phyloP scores from a whole-genome alignment of 2,888 invertebrate species.

The Leptopterna dolabrata region DNA sequence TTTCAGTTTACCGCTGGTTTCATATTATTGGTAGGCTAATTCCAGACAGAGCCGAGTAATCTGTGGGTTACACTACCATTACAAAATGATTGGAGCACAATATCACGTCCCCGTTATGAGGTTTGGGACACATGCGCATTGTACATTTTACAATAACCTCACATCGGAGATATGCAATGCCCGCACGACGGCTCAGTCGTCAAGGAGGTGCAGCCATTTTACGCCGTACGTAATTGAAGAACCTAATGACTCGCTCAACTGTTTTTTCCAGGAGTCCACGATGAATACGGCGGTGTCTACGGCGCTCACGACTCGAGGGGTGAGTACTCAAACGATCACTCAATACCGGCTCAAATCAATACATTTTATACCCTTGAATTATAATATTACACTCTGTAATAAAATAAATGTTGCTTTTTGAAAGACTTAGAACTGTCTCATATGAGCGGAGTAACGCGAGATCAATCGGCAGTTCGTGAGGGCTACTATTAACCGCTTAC shows the following conservation, averaged over 20 bases:
- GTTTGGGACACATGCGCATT: no score
- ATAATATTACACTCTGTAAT: not conserved
- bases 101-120: no score
- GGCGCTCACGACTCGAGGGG: constrained; percentile 82
- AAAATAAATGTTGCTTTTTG: constrained; percentile 38
- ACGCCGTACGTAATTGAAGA: not conserved
- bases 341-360: not conserved
- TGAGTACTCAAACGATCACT: constrained; percentile 66
- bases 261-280: constrained; percentile 71
- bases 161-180: not conserved
- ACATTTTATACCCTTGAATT: constrained; percentile 27
- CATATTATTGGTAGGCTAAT: no score
- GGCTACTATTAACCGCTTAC: constrained; percentile 43
- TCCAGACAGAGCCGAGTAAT: no score
- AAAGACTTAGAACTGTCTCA: constrained; percentile 45
- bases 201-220: not conserved
- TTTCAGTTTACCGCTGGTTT: no score
- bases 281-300: constrained; percentile 69
- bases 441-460: constrained; percentile 26
- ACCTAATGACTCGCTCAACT: no score
- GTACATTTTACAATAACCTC: not conserved
- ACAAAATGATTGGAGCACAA: no score
- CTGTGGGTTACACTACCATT: no score
- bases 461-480: constrained; percentile 20
- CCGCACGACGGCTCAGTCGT: not conserved